phyloP scores from a whole-genome alignment of 2,797 vertebrate species.

The Falco cherrug region DNA sequence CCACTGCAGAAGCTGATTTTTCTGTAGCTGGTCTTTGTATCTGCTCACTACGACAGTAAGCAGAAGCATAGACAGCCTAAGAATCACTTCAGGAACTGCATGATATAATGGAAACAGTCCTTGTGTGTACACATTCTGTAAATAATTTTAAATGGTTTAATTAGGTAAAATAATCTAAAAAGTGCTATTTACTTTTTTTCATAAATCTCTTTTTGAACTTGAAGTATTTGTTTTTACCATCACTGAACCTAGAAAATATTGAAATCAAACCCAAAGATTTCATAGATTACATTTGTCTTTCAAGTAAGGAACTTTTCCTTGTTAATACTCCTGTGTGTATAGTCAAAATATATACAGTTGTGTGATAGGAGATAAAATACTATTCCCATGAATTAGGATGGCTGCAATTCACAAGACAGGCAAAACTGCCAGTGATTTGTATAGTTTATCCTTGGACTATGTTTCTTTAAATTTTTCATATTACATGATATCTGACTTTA shows the following conservation, averaged over 20 bases:
- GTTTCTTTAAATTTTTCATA: neutral
- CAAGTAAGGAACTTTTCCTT: neutral
- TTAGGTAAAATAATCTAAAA: neutral
- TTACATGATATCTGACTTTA: neutral
- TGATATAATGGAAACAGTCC: neutral
- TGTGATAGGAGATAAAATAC: neutral
- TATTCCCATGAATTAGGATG: neutral
- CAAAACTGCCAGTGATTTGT: neutral
- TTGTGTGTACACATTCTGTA: neutral
- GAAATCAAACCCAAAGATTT: neutral
- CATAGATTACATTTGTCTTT: neutral
- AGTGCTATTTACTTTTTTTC: neutral
- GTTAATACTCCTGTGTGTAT: neutral
- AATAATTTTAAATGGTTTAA: neutral
- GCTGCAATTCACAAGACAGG: neutral
- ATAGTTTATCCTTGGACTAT: neutral
- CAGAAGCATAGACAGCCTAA: neutral
- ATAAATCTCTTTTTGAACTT: neutral
- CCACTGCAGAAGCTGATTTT: neutral
- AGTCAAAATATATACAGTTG: neutral
- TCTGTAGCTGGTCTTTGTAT: neutral
- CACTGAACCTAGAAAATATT: neutral
- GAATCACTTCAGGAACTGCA: neutral
- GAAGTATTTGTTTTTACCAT: neutral
- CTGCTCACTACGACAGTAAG: neutral